These are phyloP conservation scores for Orchesella cincta DNA, from an alignment of 1,140 invertebrate species.

Conservation along the genomic window DNA sequence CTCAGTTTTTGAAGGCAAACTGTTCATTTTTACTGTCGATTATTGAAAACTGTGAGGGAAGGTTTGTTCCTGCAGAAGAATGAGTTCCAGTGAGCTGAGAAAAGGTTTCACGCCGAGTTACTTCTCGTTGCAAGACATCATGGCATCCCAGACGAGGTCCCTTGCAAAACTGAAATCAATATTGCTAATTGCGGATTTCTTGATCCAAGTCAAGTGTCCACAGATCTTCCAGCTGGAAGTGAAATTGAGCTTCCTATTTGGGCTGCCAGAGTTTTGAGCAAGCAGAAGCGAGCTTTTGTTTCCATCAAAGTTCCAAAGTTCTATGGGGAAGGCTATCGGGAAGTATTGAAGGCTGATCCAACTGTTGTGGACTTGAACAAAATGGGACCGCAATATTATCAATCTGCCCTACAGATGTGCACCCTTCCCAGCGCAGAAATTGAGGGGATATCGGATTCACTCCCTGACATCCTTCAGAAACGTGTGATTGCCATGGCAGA, in stretches of 20 bases:
- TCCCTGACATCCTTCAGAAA: slow-evolving; percentile 66
- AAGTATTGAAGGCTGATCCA: slow-evolving; percentile 78
- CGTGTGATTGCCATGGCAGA: slow-evolving; percentile 35
- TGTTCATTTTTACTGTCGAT: too few species aligned
- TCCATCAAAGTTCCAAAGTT: slow-evolving; percentile 71
- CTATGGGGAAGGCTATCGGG: slow-evolving; percentile 77
- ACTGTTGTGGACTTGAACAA: slow-evolving; percentile 76
- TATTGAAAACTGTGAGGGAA: too few species aligned
- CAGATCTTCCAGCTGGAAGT: slow-evolving; percentile 68
- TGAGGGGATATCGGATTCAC: slow-evolving; percentile 57
- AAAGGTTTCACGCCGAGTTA: slow-evolving; percentile 59
- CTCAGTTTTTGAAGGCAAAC: too few species aligned
- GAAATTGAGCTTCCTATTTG: slow-evolving; percentile 70
- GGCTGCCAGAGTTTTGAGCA: slow-evolving; percentile 59
- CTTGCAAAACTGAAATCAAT: slow-evolving; percentile 68
- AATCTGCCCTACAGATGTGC: slow-evolving; percentile 71
- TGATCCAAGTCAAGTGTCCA: slow-evolving; percentile 66
- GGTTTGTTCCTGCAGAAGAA: background rate
- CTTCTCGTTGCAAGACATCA: slow-evolving; percentile 72
- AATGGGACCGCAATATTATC: slow-evolving; percentile 73
- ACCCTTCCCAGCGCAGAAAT: slow-evolving; percentile 65
- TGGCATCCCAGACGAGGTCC: slow-evolving; percentile 75
- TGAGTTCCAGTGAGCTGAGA: background rate
- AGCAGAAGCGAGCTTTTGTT: slow-evolving; percentile 58
- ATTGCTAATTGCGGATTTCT: slow-evolving; percentile 74